Evolutionary conservation across 1,140 invertebrate genomes (phyloP).

Genomic region (Agrilus planipennis): DNA sequence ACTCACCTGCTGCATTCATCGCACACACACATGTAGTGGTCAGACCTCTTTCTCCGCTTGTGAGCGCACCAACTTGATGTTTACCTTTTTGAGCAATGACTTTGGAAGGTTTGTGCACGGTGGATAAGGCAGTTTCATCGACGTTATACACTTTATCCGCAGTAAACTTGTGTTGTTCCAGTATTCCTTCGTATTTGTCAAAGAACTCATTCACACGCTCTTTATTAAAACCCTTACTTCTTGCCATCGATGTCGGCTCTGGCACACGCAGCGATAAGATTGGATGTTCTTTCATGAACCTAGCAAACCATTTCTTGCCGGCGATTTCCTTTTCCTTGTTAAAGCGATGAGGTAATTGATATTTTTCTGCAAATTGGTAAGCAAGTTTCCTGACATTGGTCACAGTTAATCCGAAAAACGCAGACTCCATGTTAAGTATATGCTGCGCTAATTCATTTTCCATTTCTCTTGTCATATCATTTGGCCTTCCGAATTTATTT

Average conservation of each 20-base stretch:
- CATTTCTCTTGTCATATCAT: no score
- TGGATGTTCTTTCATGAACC: not conserved
- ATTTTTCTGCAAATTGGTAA: not conserved
- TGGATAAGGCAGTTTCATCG: constrained; percentile 7
- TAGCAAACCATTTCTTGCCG: constrained; percentile 3
- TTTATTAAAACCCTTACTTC: not conserved
- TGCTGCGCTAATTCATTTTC: no score
- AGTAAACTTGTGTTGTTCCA: not conserved
- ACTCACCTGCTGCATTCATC: constrained; percentile 25
- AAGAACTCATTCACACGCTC: not conserved
- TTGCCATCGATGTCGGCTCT: not conserved
- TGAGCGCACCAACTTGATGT: constrained; percentile 23
- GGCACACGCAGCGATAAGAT: not conserved
- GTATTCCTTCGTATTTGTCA: not conserved
- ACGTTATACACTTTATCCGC: not conserved
- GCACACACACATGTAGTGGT: constrained; percentile 21
- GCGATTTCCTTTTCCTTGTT: constrained; percentile 1
- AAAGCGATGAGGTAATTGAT: constrained; percentile 1
- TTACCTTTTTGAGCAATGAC: constrained; percentile 19
- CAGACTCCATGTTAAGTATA: no score
- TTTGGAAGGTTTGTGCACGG: not conserved
- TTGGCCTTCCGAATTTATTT: no score
- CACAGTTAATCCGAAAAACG: not conserved
- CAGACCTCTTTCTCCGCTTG: constrained; percentile 24
- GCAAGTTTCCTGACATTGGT: constrained; percentile 1